A percentile compares a stretch with the other conserved stretches of the same genome.
Conservation (phyloP, 2,888 invertebrate genomes). For the Sisyra nigra region DNA sequence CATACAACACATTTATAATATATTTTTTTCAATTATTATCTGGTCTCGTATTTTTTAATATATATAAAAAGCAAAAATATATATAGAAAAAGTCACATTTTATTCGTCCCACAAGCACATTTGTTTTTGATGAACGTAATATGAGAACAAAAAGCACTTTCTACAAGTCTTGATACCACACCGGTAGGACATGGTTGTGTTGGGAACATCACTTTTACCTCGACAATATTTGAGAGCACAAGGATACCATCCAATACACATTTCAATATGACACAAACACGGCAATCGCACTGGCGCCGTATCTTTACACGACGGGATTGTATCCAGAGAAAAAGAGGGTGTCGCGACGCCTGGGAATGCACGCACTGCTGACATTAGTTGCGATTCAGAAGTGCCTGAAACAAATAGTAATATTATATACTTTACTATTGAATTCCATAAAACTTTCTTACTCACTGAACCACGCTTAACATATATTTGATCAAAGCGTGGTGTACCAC, state of each 20-base stretch:
- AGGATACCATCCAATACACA: slow-evolving; percentile 91
- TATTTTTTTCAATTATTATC: too few relatives aligned
- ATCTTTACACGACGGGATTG: slow-evolving; percentile 1
- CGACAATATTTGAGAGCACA: slow-evolving; percentile 92
- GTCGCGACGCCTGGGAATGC: slow-evolving; percentile 2
- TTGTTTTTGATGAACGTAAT: slow-evolving; percentile 69
- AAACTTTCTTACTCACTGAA: too few relatives aligned
- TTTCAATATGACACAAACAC: slow-evolving; percentile 73
- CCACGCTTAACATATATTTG: too few relatives aligned
- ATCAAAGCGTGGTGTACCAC: too few relatives aligned
- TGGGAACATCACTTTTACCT: slow-evolving; percentile 29
- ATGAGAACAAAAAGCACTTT: slow-evolving; percentile 77
- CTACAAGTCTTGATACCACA: slow-evolving; percentile 94
- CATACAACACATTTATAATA: too few relatives aligned
- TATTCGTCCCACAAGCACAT: slow-evolving; percentile 70
- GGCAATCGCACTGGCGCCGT: slow-evolving; percentile 19
- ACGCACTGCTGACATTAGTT: slow-evolving; percentile 4
- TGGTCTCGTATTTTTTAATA: too few relatives aligned
- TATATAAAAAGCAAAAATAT: too few relatives aligned
- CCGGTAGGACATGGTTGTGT: slow-evolving; percentile 56
- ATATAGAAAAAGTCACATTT: slow-evolving; percentile 18
- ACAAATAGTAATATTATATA: too few relatives aligned
- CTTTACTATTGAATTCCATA: too few relatives aligned
- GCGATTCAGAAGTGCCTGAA: slow-evolving; percentile 3
- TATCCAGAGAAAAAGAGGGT: background rate